Base-by-base conservation (phyloP, 2,797 vertebrate species). In the Leptodactylus fallax region DNA sequence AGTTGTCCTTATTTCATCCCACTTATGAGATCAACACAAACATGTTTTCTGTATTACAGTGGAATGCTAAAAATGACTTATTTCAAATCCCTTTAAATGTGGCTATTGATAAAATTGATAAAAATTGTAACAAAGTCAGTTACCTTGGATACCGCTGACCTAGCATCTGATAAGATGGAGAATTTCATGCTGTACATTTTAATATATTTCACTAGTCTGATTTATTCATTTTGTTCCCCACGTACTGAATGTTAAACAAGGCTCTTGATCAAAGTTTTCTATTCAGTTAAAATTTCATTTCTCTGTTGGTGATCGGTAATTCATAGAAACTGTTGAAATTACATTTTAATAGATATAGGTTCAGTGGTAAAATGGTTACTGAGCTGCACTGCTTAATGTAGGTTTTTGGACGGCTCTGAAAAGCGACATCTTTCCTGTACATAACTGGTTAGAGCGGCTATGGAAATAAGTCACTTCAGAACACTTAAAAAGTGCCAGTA, bases 261-360 rank as follows among this genome's bases (percentile, higher is more conserved):
- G 60, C 82, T 81, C 67, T 85, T 82, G 79, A 89, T 89, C 83
- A 85, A 89, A 89, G 79, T 85, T 89, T 78, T 51, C 69, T 78
- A 65, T 89, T 88, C 83, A 45, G 49, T 58, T 78, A 85, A 81
- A 85, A 78, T 89, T 81, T 85, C 19, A 85, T 88, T 81, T 85
- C 87, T 89, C 79, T 77, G 60, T 63, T 36, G 81, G 60, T 89
- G 83, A 85, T 85, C 71, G 69, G 83, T 78, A 81, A 85, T 85
- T 85, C 45, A 72, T 47, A 81, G 69, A 77, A 77, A 79, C 81
- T 60, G 51, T 71, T 60, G 36, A 58, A 84, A 88, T 87, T 49
- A 84, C 63, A 69, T 87, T 79, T 88, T 84, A 69, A 84, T 79
- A 49, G 61, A 63, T 77, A 84, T 71, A 79, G 19, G 58, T 21